Conservation (phyloP, 2,888 invertebrate genomes). For the Gastrophysa polygoni region DNA sequence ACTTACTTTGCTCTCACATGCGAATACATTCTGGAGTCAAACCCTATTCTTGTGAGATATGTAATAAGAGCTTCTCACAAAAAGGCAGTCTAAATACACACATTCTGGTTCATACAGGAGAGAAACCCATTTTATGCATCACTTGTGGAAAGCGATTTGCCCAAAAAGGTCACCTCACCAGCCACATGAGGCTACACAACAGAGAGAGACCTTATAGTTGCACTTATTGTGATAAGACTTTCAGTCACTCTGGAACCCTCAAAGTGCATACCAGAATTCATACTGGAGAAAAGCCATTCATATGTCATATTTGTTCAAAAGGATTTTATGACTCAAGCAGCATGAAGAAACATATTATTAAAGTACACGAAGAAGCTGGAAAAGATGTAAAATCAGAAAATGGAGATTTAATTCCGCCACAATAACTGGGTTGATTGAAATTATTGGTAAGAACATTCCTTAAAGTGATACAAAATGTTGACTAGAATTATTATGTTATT, state of each 20-base stretch:
- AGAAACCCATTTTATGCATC: slow-evolving; percentile 30
- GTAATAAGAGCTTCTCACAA: slow-evolving; percentile 22
- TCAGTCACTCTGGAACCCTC: slow-evolving; percentile 27
- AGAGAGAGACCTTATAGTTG: slow-evolving; percentile 27
- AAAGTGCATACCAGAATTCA: slow-evolving; percentile 31
- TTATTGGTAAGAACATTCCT: too few species aligned
- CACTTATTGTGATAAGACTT: slow-evolving; percentile 23
- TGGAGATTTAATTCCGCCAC: neutral
- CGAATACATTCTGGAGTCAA: slow-evolving; percentile 30
- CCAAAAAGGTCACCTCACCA: slow-evolving; percentile 33
- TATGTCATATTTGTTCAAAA: slow-evolving; percentile 26
- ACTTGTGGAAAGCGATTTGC: slow-evolving; percentile 33
- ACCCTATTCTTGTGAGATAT: slow-evolving; percentile 30
- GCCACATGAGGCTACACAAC: slow-evolving; percentile 33
- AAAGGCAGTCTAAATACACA: slow-evolving; percentile 23
- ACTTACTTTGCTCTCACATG: slow-evolving; percentile 22
- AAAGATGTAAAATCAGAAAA: neutral
- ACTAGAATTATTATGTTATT: too few species aligned
- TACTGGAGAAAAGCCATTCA: slow-evolving; percentile 29
- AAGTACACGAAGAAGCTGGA: neutral
- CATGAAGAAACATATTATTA: slow-evolving; percentile 27
- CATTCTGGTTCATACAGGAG: slow-evolving; percentile 29
- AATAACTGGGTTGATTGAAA: neutral
- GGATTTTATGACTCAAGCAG: slow-evolving; percentile 32
- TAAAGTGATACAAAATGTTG: too few species aligned